Evolutionary conservation across 2,888 invertebrate species (phyloP), one percentile per base, ranked within the genome.

Genomic region (Arctia plantaginis): DNA sequence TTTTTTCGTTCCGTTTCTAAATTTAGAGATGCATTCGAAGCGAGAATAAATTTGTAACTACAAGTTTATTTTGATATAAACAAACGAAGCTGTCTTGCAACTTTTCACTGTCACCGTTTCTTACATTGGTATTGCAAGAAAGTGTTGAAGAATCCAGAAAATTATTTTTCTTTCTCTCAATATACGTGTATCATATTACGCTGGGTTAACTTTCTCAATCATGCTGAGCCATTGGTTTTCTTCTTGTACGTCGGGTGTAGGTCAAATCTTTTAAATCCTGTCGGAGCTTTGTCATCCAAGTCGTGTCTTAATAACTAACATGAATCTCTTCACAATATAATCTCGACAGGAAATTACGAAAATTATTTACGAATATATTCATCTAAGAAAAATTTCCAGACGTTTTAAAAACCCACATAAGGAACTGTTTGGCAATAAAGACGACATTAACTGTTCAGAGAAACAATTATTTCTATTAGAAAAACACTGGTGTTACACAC

Each of bases 21-120:
- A 89, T 90, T 90, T 91, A 88, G 82, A 77, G 59, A 67, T 69
- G 89, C 86, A 87, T 84, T 86, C 80, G 85, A 86, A 85, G 82
- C 77, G 82, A 75, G 81, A 79, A 78, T 83, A 82, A 66, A 80
- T 85, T 84, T 83, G 81, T 78, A 85, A 77, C 82, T 35, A 76
- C 71, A 68, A 75, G 69, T 75, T 71, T 55, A 44, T 71, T 78
- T 65, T 64, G 62, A 76, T 76, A 27, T 69, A 69, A 13, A 35
- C n/a, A 47, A 35, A 39, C 4, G 30, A 13, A 67, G 23, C 27
- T 27, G 51, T 27, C 1, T 41, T 35, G 30, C 3, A 12, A 70
- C n/a, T 59, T 75, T 77, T 74, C 72, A 47, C 10, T 75, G 76
- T 81, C 72, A 67, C 64, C 47, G 73, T 69, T 83, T 65, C 35